phyloP scores from a whole-genome alignment of 1,140 invertebrate species.

The Gonioctena quinquepunctata region DNA sequence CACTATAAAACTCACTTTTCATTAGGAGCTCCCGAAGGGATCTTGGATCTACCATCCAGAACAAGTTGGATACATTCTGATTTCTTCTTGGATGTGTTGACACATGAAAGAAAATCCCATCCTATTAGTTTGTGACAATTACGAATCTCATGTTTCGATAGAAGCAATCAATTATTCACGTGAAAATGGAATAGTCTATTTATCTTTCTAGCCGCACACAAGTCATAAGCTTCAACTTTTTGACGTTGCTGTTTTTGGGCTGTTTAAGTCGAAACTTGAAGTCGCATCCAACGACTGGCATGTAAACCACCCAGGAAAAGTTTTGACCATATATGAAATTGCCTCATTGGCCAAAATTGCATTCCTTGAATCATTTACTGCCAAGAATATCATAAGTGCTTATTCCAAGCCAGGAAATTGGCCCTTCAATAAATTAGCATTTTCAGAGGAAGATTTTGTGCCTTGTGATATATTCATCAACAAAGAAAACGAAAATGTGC shows the following conservation, averaged over 20 bases:
- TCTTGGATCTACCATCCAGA: neutral
- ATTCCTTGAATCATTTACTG: neutral
- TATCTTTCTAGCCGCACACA: conserved; percentile 25
- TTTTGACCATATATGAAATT: neutral
- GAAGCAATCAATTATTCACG: conserved; percentile 36
- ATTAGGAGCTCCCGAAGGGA: neutral
- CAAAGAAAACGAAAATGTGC: too few relatives aligned
- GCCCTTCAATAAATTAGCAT: too few relatives aligned
- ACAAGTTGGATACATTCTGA: neutral
- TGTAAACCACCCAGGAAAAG: neutral
- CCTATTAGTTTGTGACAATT: conserved; percentile 53
- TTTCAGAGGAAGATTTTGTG: too few relatives aligned
- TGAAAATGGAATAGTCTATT: conserved; percentile 45
- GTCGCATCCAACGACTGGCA: neutral
- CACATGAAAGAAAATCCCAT: conserved; percentile 23
- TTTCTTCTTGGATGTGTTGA: too few relatives aligned
- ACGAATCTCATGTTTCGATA: conserved; percentile 49
- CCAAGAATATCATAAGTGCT: neutral
- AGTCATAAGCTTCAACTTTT: conserved; percentile 51
- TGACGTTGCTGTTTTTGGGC: conserved; percentile 49
- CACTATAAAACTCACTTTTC: neutral
- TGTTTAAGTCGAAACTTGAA: conserved; percentile 35
- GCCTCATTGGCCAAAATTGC: neutral
- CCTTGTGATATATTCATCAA: too few relatives aligned
- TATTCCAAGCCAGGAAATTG: too few relatives aligned